phyloP scores from a whole-genome alignment of 2,888 invertebrate genomes.

The Ormyrus pomaceus region DNA sequence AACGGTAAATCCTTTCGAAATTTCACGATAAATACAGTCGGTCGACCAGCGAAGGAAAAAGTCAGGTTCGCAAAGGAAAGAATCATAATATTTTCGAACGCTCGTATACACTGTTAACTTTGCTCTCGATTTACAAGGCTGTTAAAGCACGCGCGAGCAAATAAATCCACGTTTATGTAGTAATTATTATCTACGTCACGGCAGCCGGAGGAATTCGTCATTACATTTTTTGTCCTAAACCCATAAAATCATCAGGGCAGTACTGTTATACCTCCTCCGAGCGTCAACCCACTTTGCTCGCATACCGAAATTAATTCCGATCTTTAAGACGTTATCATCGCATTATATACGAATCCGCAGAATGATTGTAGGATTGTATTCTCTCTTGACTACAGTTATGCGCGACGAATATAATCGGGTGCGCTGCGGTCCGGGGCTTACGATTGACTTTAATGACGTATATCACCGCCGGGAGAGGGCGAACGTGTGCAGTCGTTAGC shows the following conservation, averaged over 20 bases:
- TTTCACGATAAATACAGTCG: too few species aligned
- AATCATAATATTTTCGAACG: too few species aligned
- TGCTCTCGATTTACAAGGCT: too few species aligned
- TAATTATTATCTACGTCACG: not conserved
- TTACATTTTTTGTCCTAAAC: not conserved
- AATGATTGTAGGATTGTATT: conserved; percentile 45
- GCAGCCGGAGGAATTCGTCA: not conserved
- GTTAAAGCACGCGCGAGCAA: too few species aligned
- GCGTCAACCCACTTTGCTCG: conserved; percentile 1
- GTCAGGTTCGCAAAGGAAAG: too few species aligned
- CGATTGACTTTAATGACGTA: conserved; percentile 53
- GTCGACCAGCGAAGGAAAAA: too few species aligned
- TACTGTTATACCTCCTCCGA: conserved; percentile 12
- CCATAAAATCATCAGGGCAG: conserved; percentile 15
- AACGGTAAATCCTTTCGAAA: not conserved
- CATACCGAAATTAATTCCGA: conserved; percentile 34
- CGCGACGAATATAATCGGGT: conserved; percentile 42
- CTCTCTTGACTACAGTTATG: conserved; percentile 36
- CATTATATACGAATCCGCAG: conserved; percentile 9
- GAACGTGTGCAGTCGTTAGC: conserved; percentile 41
- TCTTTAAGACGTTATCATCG: conserved; percentile 26
- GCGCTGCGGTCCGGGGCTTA: conserved; percentile 23
- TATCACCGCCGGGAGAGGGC: conserved; percentile 16
- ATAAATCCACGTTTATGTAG: too few species aligned
- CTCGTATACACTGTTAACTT: too few species aligned